Evolutionary conservation across 2,888 invertebrate genomes (phyloP).

Genomic region (Drosophila mulleri): DNA sequence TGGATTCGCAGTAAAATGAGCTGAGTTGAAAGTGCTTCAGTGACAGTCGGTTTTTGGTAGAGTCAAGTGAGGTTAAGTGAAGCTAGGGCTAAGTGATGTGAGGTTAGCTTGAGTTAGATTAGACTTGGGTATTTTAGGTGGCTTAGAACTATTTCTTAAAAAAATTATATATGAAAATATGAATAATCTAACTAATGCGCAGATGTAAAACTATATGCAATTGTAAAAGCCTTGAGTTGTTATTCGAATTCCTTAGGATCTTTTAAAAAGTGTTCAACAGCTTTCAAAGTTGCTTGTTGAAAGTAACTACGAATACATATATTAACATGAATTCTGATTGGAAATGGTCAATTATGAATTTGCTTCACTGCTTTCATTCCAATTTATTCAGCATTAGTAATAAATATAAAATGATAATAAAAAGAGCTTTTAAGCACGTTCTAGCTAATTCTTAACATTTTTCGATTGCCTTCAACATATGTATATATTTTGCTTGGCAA

Average conservation of each 20-base stretch:
- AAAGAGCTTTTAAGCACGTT: background rate
- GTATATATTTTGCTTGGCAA: background rate
- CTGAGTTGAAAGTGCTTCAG: background rate
- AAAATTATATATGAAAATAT: too few relatives aligned
- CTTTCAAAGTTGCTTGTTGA: too few relatives aligned
- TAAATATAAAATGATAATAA: background rate
- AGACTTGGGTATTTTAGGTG: background rate
- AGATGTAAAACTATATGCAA: background rate
- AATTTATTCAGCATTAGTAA: too few relatives aligned
- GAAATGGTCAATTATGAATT: too few relatives aligned
- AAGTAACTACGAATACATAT: too few relatives aligned
- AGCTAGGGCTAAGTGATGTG: background rate
- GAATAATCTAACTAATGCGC: too few relatives aligned
- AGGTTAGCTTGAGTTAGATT: background rate
- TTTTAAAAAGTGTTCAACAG: too few relatives aligned
- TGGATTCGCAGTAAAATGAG: background rate
- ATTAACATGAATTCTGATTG: too few relatives aligned
- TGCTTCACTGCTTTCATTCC: background rate
- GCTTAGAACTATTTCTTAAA: background rate
- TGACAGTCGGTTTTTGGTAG: background rate
- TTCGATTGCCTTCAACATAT: constrained; percentile 3
- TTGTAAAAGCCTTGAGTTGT: background rate
- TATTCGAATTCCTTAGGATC: too few relatives aligned
- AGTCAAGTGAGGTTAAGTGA: background rate
- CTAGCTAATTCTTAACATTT: background rate